Evolutionary conservation across 2,888 invertebrate genomes (phyloP).

Genomic region (Apamea crenata): DNA sequence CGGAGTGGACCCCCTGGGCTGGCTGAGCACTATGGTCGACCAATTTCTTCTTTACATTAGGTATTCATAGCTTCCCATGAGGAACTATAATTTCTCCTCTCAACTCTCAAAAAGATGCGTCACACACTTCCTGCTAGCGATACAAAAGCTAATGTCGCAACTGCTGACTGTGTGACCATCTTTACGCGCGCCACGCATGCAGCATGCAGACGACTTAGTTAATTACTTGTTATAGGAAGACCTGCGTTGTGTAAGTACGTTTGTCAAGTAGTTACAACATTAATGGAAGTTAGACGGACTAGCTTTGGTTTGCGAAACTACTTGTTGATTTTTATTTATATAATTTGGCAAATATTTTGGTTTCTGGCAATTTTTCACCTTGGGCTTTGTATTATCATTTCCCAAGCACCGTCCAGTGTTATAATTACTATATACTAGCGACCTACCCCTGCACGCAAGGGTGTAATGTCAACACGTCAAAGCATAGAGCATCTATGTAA

Average conservation of each 20-base stretch:
- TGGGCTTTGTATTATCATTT: neutral
- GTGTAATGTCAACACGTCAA: neutral
- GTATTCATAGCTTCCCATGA: neutral
- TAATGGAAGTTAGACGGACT: neutral
- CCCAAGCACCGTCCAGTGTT: neutral
- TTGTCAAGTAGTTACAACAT: constrained; percentile 26
- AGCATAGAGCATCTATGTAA: neutral
- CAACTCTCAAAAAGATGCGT: constrained; percentile 15
- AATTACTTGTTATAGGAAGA: constrained; percentile 41
- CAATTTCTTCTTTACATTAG: neutral
- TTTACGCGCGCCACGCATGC: constrained; percentile 28
- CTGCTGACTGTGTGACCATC: constrained; percentile 17
- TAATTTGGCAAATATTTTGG: no score
- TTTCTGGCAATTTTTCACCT: neutral
- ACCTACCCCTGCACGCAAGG: neutral
- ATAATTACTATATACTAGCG: neutral
- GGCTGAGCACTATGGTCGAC: neutral
- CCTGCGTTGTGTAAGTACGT: constrained; percentile 32
- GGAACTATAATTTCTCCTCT: neutral
- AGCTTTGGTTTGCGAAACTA: neutral
- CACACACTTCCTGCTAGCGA: constrained; percentile 25
- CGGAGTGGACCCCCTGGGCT: no score
- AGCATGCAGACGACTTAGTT: constrained; percentile 33
- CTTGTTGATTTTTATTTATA: neutral
- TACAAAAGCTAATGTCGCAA: constrained; percentile 50